Evolutionary conservation across 2,888 invertebrate genomes (phyloP), one percentile per base, ranked within the genome.

Genomic region (Dicyrtomina minuta): DNA sequence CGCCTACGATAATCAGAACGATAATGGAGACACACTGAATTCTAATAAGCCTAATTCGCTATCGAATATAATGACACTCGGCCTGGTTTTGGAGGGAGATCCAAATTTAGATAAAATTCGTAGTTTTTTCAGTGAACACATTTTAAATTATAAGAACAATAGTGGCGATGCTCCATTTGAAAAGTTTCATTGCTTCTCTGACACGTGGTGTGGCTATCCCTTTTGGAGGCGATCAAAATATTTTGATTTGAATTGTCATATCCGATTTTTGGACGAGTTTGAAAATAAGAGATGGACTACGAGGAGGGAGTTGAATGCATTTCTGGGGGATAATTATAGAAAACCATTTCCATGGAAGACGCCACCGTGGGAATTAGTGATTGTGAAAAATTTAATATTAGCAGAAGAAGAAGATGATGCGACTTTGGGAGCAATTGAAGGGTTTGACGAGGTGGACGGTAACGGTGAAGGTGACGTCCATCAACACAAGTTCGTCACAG

Each of bases 101-200:
- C 56, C 66, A 20, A 56, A 41, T 44, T 13, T 66, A 3, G 56
- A 43, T 10, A 66, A 58, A 27, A 58, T 66, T n/a, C 58, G 58
- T 13, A 66, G 17, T n/a, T 66, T 66, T 26, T 66, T 66, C 26
- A 27, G 12, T 15, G 56, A 66, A 6, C 58, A 66, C 27, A 43
- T 66, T 8, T 46, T 66, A n/a, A 56, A 58, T 12, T 66, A 43
- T 27, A 66, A 66, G 41, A 66, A 58, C 39, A 27, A 44, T 24
- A 20, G 22, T 4, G 66, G 66, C 15, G 15, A 56, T 44, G 5
- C 15, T 20, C 66, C 58, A 4, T 66, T 58, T 20, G 24, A 39
- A 1, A 66, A 66, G 44, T 58, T 66, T 17, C 20, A 43, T 10
- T 56, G 58, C 17, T 66, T 58, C 41, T 43, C 41, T 17, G 44